phyloP scores from a whole-genome alignment of 2,888 invertebrate species.

The Troides aeacus region DNA sequence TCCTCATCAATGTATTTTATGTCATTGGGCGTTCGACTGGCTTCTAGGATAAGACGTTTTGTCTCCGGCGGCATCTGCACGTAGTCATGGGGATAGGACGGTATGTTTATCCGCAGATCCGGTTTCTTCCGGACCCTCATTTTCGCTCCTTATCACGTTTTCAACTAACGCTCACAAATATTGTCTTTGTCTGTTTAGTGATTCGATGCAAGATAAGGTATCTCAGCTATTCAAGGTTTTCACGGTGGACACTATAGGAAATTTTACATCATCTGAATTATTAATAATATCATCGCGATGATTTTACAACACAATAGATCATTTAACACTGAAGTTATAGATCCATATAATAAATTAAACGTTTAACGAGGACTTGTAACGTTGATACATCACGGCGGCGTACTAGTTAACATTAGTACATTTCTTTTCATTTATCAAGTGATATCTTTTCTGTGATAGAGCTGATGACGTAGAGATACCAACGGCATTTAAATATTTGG shows the following conservation, averaged over 20 bases:
- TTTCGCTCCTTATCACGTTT: slow-evolving; percentile 24
- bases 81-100: slow-evolving; percentile 64
- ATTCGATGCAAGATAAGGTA: slow-evolving; percentile 23
- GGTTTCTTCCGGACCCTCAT: slow-evolving; percentile 66
- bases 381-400: neutral
- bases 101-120: slow-evolving; percentile 60
- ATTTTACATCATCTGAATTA: slow-evolving; percentile 4
- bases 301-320: slow-evolving; percentile 17
- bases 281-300: neutral
- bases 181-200: slow-evolving; percentile 23
- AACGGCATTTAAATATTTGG: neutral
- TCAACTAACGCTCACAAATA: slow-evolving; percentile 25
- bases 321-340: slow-evolving; percentile 4
- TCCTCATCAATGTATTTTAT: slow-evolving; percentile 49
- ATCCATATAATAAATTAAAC: neutral
- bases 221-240: slow-evolving; percentile 19
- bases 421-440: slow-evolving; percentile 49
- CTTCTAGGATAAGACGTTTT: slow-evolving; percentile 47
- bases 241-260: slow-evolving; percentile 2
- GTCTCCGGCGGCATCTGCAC: slow-evolving; percentile 67
- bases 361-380: too few species aligned
- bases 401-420: slow-evolving; percentile 43
- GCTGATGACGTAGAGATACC: slow-evolving; percentile 21
- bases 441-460: slow-evolving; percentile 38
- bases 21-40: slow-evolving; percentile 42